Percentiles rank a stretch among this genome's conserved stretches.
These are phyloP conservation scores for Meganola albula DNA, from an alignment of 2,888 invertebrate species.

Conservation along the genomic window DNA sequence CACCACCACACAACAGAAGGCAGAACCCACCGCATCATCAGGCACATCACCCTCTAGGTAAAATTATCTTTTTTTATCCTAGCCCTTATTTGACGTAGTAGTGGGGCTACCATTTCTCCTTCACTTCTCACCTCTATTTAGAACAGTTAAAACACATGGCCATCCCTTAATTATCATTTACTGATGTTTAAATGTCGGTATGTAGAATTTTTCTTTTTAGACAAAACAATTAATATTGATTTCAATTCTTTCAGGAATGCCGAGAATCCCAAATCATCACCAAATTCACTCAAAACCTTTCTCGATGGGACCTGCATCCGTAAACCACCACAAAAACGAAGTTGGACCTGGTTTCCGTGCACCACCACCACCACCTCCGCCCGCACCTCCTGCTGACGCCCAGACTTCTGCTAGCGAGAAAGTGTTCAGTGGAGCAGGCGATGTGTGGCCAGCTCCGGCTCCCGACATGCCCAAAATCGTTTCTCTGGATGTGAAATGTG, in stretches of 20 bases:
- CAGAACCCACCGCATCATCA: conserved; percentile 84
- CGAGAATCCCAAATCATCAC: conserved; percentile 70
- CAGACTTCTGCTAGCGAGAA: conserved; percentile 79
- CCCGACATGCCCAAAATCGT: conserved; percentile 96
- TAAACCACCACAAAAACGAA: conserved; percentile 71
- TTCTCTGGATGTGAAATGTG: conserved; percentile 94
- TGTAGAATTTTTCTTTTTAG: not conserved
- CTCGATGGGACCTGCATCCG: conserved; percentile 63
- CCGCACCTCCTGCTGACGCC: conserved; percentile 62
- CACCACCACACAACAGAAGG: conserved; percentile 84
- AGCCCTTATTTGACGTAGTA: no score
- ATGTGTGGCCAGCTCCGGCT: conserved; percentile 90
- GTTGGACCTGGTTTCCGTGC: conserved; percentile 83
- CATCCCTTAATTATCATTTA: no score
- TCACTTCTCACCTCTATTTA: not conserved
- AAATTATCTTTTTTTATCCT: conserved; percentile 8
- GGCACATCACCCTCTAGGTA: conserved; percentile 66
- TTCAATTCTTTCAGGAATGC: conserved; percentile 53
- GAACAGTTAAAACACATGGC: no score
- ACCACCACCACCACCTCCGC: conserved; percentile 80
- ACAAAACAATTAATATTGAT: not conserved
- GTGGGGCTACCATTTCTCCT: no score
- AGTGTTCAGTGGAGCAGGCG: conserved; percentile 80
- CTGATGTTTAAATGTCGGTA: no score
- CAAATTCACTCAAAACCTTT: conserved; percentile 70